These are phyloP conservation scores for Drosophila equinoxialis DNA, from an alignment of 1,140 invertebrate species.

Conservation along the genomic window DNA sequence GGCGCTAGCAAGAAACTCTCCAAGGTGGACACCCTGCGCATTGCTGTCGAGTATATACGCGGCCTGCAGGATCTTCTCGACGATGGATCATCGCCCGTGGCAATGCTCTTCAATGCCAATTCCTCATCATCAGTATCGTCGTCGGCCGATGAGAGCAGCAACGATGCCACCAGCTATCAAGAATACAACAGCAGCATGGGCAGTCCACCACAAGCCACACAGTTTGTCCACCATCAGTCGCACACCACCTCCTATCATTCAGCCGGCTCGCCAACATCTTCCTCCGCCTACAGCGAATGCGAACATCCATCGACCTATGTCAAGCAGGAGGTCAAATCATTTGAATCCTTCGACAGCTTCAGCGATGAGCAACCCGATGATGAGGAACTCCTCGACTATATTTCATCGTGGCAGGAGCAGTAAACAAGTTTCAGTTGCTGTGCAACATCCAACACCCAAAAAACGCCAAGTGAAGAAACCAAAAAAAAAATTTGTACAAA, in stretches of 20 bases:
- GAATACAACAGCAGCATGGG: constrained; percentile 77
- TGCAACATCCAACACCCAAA: neutral
- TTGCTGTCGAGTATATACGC: constrained; percentile 97
- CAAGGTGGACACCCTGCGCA: constrained; percentile 96
- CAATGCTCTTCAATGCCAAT: too few relatives aligned
- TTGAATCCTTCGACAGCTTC: constrained; percentile 90
- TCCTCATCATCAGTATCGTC: constrained; percentile 18
- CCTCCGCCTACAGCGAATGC: constrained; percentile 88
- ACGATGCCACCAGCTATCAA: constrained; percentile 61
- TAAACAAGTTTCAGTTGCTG: constrained; percentile 56
- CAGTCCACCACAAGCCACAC: constrained; percentile 83
- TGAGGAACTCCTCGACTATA: constrained; percentile 94
- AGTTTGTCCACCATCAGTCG: constrained; percentile 35
- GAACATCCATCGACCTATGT: constrained; percentile 78
- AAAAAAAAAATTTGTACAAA: constrained; percentile 49
- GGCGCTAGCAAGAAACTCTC: constrained; percentile 93
- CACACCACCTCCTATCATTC: constrained; percentile 83
- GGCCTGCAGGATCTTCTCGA: constrained; percentile 93
- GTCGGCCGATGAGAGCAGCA: constrained; percentile 72
- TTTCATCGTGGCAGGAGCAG: constrained; percentile 93
- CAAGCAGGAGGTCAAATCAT: constrained; percentile 81
- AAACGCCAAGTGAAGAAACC: constrained; percentile 13
- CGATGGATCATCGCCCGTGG: constrained; percentile 79
- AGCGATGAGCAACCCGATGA: constrained; percentile 93
- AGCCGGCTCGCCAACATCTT: constrained; percentile 90